Evolutionary conservation across 2,888 invertebrate species (phyloP), one percentile per base, ranked within the genome.

Genomic region (Chorisops tibialis): DNA sequence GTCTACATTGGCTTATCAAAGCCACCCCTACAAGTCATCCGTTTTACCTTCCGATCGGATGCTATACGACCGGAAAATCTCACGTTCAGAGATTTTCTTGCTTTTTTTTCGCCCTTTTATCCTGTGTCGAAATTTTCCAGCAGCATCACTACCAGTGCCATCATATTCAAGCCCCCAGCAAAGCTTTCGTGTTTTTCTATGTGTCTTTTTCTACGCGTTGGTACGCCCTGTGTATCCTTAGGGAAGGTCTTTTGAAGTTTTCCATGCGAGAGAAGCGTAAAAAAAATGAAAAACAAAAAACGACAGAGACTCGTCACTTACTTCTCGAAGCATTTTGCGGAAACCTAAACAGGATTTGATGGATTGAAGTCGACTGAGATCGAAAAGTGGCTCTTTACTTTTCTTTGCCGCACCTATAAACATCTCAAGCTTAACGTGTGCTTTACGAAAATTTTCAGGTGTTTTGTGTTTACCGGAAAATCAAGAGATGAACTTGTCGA

Each of bases 281-380:
- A 30, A 43, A 22, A 48, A 38, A 18, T 48, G 59, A n/a, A n/a
- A n/a, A n/a, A n/a, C n/a, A n/a, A n/a, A n/a, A n/a, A n/a, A n/a
- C n/a, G n/a, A n/a, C n/a, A n/a, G n/a, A n/a, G n/a, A 59, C 47
- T 59, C 59, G 59, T 59, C 45, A 59, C 48, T 59, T 47, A 48
- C 48, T 59, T 59, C n/a, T n/a, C 47, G 16, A 59, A 16, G 59
- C 48, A 38, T 24, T 59, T 48, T 59, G 43, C 19, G 21, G 43
- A 59, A 35, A 43, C 59, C 22, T 59, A 59, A 59, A 48, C 59
- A 56, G 59, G 59, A 59, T 59, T 59, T 59, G 59, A 59, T 59
- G 59, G 59, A 59, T 59, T 59, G 59, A 59, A 59, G 45, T 45
- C 48, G 59, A 45, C 48, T 37, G 48, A 56, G 30, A 47, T 19